phyloP scores from a whole-genome alignment of 2,888 invertebrate species.

The Chouioia cunea region DNA sequence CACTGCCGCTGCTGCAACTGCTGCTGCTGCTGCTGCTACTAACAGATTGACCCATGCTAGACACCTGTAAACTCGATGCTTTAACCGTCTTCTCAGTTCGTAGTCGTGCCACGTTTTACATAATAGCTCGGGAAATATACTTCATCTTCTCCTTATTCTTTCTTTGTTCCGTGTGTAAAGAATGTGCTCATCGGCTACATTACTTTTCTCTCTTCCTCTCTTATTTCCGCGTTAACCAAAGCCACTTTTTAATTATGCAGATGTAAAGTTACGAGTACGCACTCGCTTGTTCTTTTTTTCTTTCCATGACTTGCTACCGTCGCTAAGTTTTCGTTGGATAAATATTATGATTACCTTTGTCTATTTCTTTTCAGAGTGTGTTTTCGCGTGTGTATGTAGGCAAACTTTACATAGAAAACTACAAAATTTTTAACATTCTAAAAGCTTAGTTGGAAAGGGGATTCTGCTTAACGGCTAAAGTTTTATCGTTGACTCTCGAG shows the following conservation, averaged over 20 bases:
- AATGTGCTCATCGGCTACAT: neutral
- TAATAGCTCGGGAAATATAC: neutral
- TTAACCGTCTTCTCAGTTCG: constrained; percentile 21
- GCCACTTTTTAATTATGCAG: constrained; percentile 12
- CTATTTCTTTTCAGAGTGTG: too few relatives aligned
- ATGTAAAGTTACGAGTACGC: neutral
- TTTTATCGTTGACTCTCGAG: too few relatives aligned
- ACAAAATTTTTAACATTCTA: too few relatives aligned
- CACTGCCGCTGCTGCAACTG: too few relatives aligned
- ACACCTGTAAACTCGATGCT: constrained; percentile 27
- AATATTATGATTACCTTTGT: too few relatives aligned
- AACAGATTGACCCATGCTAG: constrained; percentile 29
- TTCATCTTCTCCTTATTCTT: too few relatives aligned
- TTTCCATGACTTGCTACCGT: too few relatives aligned
- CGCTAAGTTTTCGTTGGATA: too few relatives aligned
- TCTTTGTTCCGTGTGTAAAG: neutral
- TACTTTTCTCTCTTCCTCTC: neutral
- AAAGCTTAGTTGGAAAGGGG: too few relatives aligned
- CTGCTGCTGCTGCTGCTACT: neutral
- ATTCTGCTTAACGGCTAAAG: too few relatives aligned
- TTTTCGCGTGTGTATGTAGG: too few relatives aligned
- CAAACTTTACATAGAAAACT: too few relatives aligned
- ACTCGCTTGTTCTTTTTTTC: neutral
- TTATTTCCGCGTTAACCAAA: neutral
- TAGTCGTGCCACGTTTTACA: neutral